These are phyloP conservation scores for Bombus haemorrhoidalis DNA, from an alignment of 1,140 invertebrate genomes.

Conservation along the genomic window DNA sequence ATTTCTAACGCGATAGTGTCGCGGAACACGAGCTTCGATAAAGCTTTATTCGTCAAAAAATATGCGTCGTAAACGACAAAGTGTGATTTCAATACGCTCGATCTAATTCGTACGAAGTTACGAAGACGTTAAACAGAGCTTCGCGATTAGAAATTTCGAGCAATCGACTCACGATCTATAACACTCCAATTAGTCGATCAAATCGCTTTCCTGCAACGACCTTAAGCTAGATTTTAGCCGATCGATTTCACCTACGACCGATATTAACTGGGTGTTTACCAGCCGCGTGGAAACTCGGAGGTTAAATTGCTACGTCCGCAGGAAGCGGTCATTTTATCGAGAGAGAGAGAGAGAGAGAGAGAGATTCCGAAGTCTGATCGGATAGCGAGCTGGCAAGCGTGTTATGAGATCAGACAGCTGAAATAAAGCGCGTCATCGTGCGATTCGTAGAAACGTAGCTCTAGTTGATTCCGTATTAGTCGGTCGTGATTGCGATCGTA, in stretches of 20 bases:
- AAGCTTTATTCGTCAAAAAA: too few species aligned
- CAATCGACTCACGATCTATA: neutral
- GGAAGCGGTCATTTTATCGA: neutral
- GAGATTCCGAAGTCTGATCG: slow-evolving; percentile 5
- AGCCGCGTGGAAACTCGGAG: neutral
- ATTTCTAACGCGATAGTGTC: neutral
- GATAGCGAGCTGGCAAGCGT: neutral
- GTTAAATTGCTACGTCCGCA: neutral
- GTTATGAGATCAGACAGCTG: slow-evolving; percentile 15
- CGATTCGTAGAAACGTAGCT: slow-evolving; percentile 16
- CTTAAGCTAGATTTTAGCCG: neutral
- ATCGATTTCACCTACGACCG: neutral
- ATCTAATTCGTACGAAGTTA: neutral
- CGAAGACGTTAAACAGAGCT: neutral
- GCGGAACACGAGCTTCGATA: too few species aligned
- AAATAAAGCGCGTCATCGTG: slow-evolving; percentile 41
- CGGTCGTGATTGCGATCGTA: slow-evolving; percentile 42
- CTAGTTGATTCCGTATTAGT: slow-evolving; percentile 26
- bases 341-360: neutral
- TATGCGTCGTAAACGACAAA: too few species aligned
- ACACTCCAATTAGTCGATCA: neutral
- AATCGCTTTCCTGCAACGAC: neutral
- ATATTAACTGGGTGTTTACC: neutral
- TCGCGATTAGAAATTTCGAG: neutral
- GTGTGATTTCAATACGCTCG: too few species aligned